Evolutionary conservation across 2,113 vertebrate species (phyloP), one percentile per base, ranked within the genome.

Genomic region (Pycnonotus jocosus): DNA sequence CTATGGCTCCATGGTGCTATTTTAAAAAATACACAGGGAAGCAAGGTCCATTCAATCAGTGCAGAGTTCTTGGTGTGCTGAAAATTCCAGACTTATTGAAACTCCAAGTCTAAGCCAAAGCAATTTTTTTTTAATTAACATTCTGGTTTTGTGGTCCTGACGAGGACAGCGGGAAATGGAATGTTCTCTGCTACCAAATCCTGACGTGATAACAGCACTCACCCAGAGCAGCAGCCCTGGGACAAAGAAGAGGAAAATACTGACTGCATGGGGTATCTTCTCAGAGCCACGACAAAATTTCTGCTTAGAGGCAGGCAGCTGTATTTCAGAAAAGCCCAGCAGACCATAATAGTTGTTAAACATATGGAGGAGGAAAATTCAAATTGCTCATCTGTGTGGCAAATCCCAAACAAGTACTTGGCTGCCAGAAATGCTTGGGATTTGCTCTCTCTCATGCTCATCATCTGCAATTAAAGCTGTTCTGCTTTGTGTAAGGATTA

Each of bases 401-500:
- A 81, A 92, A 74, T 78, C 44, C 64, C 56, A 90, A 78, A 83
- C 30, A 78, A 86, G 38, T 56, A 51, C 24, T n/a, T 1, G 6
- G 30, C 72, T 86, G 58, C 64, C 69, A 94, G 76, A 56, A 86
- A 40, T 37, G 21, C 47, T 68, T 68, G 80, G 56, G n/a, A 23
- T 83, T 93, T 0, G 0, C 42, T 83, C 27, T 45, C 37, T 65
- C 50, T 70, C 65, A 22, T 58, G 56, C 81, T 83, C 62, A 72
- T 79, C 82, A 65, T 77, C 54, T 83, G 71, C 37, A 38, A 48
- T 72, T 69, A 81, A 84, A 90, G 19, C 37, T 77, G 42, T 72
- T 96, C 90, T 93, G 79, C 56, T 96, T 90, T 90, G 62, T 62
- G 62, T 82, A 83, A 92, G 50, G 54, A 81, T 70, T 86, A 95